A percentile compares a stretch with the other conserved stretches of the same genome.
These are phyloP conservation scores for Pimephales promelas DNA, from an alignment of 2,113 vertebrate species.

Conservation along the genomic window DNA sequence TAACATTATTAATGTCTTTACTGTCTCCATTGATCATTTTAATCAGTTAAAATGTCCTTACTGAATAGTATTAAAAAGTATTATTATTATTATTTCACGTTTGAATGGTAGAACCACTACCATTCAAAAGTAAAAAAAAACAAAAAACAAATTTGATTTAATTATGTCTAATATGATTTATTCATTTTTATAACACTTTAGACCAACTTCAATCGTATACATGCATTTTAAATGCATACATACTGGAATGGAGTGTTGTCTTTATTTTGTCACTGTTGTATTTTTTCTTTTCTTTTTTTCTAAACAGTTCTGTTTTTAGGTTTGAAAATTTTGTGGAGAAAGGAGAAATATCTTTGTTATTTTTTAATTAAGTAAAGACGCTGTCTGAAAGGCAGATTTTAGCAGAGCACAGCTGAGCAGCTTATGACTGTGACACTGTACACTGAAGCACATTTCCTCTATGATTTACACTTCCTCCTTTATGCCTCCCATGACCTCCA, in stretches of 20 bases:
- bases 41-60: neutral
- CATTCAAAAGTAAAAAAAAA: too few species aligned
- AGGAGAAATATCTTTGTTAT: neutral
- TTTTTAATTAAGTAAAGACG: constrained; percentile 1
- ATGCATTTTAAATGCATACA: neutral
- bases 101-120: too few species aligned
- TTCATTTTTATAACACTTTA: too few species aligned
- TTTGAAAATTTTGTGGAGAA: neutral
- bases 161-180: too few species aligned
- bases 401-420: neutral
- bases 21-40: neutral
- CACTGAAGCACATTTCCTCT: constrained; percentile 14
- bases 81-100: too few species aligned
- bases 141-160: too few species aligned
- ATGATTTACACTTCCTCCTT: constrained; percentile 33
- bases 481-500: constrained; percentile 16
- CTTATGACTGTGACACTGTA: neutral
- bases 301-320: neutral
- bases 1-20: neutral
- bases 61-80: neutral
- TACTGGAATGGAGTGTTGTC: too few species aligned
- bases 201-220: too few species aligned
- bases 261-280: neutral
- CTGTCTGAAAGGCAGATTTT: neutral
- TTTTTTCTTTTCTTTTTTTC: neutral